Base-by-base conservation (phyloP, 1,140 invertebrate genomes). In the Belonocnema kinseyi region DNA sequence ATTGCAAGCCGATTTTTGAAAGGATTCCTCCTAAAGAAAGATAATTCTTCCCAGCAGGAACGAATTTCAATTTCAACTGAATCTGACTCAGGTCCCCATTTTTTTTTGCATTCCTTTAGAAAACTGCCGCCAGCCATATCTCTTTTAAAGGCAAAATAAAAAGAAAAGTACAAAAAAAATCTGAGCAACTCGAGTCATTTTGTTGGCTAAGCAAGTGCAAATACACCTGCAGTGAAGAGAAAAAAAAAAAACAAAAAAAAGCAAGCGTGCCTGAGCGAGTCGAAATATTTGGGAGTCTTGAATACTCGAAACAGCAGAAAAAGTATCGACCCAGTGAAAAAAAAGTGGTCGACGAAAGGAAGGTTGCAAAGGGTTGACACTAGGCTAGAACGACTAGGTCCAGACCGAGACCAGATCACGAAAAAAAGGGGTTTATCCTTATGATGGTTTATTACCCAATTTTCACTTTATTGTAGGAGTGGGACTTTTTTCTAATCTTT, bases 401-500 rank as follows among this genome's bases (percentile, higher is more conserved):
- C 13, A 54, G 8, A 10, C 16, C n/a, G 40, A 54, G 16, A 54
- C 53, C 53, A 10, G 16, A 54, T 10, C 17, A 0, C 8, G 16
- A 54, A 19, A 54, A 54, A 54, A 54, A 54, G 17, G 17, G 17
- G n/a, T 54, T 54, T 10, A 17, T 54, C 53, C 53, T 54, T 54
- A 54, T 54, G n/a, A 19, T 54, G 17, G 53, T 54, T 54, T 54
- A 54, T 54, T 54, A 54, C 53, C 53, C n/a, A 54, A 54, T 54
- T 54, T 54, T 54, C n/a, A 54, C 73, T 33, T 74, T 72, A 21
- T 46, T 61, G 17, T 53, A 5, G 19, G 4, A 51, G 11, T 50
- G 11, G 17, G 8, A 17, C 54, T 78, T 76, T 53, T 56, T 72
- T 75, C 73, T 75, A 71, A 73, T 79, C 61, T 74, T 82, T 72